Evolutionary conservation across 37 sponge, comb jelly and placozoan species (phyloP).

Genomic region (Cliona cf. orientalis): DNA sequence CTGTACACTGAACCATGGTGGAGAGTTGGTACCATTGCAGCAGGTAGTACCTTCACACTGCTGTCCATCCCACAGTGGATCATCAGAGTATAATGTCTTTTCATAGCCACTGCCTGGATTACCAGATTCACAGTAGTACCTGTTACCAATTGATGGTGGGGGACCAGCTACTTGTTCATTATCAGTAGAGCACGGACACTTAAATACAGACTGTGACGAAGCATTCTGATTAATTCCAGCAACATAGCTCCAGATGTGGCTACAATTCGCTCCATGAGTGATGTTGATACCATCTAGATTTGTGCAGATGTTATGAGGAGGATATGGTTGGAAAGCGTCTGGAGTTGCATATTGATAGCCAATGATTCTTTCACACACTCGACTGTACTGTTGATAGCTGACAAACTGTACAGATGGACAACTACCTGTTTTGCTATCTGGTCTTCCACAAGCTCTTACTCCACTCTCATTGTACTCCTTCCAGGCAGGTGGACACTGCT

Average conservation of each 20-base stretch:
- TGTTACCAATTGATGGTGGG: background rate
- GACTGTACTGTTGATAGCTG: background rate
- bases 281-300: no score
- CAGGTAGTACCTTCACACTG: background rate
- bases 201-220: no score
- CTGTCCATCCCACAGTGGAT: background rate
- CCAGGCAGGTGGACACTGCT: background rate
- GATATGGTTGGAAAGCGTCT: background rate
- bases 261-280: background rate
- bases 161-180: background rate
- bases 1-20: background rate
- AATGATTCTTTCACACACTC: background rate
- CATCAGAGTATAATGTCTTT: no score
- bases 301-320: no score
- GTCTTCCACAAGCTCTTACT: background rate
- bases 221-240: background rate
- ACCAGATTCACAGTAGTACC: background rate
- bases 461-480: no score
- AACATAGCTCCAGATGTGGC: no score
- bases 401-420: background rate
- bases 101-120: no score
- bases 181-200: background rate
- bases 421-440: background rate
- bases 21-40: background rate
- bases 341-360: background rate